These are phyloP conservation scores for Microcebus ravelobensis DNA, from an alignment of 2,113 vertebrate species.

Conservation along the genomic window DNA sequence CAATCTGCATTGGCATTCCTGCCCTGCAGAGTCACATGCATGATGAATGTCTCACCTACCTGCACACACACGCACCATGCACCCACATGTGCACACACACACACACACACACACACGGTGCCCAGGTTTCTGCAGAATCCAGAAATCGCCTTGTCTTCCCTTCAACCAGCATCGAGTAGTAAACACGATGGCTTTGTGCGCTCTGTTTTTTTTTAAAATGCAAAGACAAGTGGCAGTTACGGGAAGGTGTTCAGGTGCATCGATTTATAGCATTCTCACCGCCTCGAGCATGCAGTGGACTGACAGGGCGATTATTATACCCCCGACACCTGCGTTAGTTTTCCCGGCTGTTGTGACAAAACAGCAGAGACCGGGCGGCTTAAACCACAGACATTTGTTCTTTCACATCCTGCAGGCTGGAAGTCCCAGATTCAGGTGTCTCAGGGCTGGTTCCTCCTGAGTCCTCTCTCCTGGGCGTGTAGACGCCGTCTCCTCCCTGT, in stretches of 20 bases:
- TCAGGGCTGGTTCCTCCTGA: no score
- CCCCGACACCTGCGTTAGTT: no score
- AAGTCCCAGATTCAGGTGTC: no score
- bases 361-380: no score
- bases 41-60: not conserved
- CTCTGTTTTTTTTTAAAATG: no score
- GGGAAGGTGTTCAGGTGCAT: not conserved
- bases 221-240: not conserved
- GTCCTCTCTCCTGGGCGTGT: no score
- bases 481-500: no score
- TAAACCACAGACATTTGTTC: no score
- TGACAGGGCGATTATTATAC: not conserved
- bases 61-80: rapidly evolving
- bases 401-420: no score
- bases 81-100: rapidly evolving
- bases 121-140: no score
- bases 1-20: rapidly evolving
- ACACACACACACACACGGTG: not conserved
- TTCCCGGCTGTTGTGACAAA: no score
- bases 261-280: not conserved
- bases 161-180: not conserved
- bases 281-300: rapidly evolving
- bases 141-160: not conserved
- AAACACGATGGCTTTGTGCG: not conserved
- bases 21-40: rapidly evolving